A percentile compares a stretch with the other conserved stretches of the same genome.
phyloP scores from a whole-genome alignment of 2,888 invertebrate genomes.

The Drosophila ezoana region DNA sequence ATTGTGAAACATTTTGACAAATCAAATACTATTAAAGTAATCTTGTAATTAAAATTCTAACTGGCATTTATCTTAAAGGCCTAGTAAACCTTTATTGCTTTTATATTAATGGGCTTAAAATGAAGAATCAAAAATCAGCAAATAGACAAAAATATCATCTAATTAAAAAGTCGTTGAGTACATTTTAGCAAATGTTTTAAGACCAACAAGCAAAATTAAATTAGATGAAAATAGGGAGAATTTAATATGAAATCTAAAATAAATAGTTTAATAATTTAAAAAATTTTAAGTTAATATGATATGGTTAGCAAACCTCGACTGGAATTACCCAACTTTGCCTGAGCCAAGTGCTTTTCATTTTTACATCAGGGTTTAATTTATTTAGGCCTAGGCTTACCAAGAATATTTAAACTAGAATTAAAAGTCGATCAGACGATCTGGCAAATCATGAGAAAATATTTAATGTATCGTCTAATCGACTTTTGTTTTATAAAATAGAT shows the following conservation, averaged over 20 bases:
- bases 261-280: not conserved
- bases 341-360: too few relatives aligned
- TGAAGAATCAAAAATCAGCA: not conserved
- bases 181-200: not conserved
- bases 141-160: not conserved
- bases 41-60: conserved; percentile 10
- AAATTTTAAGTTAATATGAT: too few relatives aligned
- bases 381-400: too few relatives aligned
- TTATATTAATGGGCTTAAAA: not conserved
- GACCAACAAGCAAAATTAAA: not conserved
- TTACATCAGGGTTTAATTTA: too few relatives aligned
- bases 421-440: too few relatives aligned
- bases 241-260: not conserved
- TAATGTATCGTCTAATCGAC: too few relatives aligned
- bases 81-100: not conserved
- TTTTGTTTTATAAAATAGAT: too few relatives aligned
- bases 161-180: not conserved
- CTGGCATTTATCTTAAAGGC: not conserved
- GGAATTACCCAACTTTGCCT: too few relatives aligned
- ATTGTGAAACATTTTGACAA: conserved; percentile 12
- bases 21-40: conserved; percentile 24
- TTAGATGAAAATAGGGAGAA: not conserved
- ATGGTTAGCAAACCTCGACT: too few relatives aligned
- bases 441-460: too few relatives aligned
- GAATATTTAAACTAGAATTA: too few relatives aligned